These are phyloP conservation scores for Morphnarchus princeps DNA, from an alignment of 2,113 vertebrate genomes.

Conservation along the genomic window DNA sequence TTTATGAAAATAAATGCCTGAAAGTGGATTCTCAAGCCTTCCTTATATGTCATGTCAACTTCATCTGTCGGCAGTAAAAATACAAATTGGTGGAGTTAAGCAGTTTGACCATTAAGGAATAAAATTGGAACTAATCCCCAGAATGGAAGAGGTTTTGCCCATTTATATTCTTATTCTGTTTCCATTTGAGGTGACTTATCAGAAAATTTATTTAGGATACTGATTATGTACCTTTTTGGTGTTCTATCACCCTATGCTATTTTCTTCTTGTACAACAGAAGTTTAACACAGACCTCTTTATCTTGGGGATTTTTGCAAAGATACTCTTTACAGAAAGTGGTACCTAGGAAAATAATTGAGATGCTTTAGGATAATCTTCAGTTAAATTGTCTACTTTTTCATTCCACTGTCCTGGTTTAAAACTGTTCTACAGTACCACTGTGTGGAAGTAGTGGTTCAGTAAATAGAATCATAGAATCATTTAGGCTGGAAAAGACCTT, in stretches of 20 bases:
- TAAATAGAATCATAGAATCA: not conserved
- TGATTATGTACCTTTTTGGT: not conserved
- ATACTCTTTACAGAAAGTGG: not conserved
- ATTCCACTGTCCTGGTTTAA: not conserved
- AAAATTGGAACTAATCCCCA: not conserved
- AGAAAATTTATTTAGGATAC: not conserved
- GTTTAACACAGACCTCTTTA: not conserved
- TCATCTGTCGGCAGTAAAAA: not conserved
- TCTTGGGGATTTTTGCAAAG: not conserved
- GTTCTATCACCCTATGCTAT: not conserved
- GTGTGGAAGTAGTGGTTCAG: not conserved
- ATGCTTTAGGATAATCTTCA: not conserved
- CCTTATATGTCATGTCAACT: not conserved
- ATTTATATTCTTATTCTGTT: not conserved
- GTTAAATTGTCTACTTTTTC: not conserved
- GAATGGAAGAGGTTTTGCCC: not conserved
- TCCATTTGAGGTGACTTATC: not conserved
- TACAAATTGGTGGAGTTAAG: not conserved
- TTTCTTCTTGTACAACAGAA: not conserved
- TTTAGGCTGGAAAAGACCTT: too few relatives aligned
- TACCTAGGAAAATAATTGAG: not conserved
- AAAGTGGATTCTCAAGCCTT: not conserved
- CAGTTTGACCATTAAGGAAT: not conserved
- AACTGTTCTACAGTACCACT: not conserved
- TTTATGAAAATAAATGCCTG: not conserved